Percentiles rank a stretch among this genome's conserved stretches.
Evolutionary conservation across 2,888 invertebrate genomes (phyloP).

Genomic region (Lacanobia oleracea): DNA sequence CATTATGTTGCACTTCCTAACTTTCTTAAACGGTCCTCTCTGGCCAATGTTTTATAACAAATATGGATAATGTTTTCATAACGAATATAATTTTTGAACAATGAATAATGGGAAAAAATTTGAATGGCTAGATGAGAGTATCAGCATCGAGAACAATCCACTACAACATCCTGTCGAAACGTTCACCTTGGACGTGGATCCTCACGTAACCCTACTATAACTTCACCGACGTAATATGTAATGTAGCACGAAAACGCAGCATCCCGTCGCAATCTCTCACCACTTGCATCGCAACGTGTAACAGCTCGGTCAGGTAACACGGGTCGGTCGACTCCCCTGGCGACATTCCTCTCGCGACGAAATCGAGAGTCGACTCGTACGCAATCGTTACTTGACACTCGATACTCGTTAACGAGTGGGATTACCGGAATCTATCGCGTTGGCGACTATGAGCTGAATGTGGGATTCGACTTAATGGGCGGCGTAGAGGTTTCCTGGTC

Average conservation of each 20-base stretch:
- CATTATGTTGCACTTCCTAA: conserved; percentile 34
- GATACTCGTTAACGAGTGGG: conserved; percentile 69
- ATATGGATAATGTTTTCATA: conserved; percentile 32
- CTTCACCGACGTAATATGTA: conserved; percentile 38
- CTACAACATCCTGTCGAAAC: conserved; percentile 1
- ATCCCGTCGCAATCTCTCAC: conserved; percentile 61
- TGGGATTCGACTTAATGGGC: conserved; percentile 56
- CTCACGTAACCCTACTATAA: conserved; percentile 7
- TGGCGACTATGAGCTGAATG: conserved; percentile 61
- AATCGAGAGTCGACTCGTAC: conserved; percentile 81
- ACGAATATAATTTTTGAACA: conserved; percentile 37
- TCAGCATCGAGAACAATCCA: background rate
- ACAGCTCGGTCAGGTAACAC: conserved; percentile 69
- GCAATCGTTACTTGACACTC: conserved; percentile 69
- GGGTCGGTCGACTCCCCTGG: conserved; percentile 70
- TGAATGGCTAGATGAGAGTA: background rate
- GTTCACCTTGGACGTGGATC: conserved; percentile 5
- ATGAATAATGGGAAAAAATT: conserved; percentile 12
- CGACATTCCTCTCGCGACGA: conserved; percentile 80
- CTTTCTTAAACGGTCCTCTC: conserved; percentile 18
- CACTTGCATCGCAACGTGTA: conserved; percentile 64
- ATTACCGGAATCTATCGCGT: conserved; percentile 71
- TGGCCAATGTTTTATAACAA: conserved; percentile 17
- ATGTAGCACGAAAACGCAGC: conserved; percentile 58
- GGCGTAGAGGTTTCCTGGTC: conserved; percentile 53